phyloP scores from a whole-genome alignment of 2,113 vertebrate species.

The Erythrolamprus reginae region DNA sequence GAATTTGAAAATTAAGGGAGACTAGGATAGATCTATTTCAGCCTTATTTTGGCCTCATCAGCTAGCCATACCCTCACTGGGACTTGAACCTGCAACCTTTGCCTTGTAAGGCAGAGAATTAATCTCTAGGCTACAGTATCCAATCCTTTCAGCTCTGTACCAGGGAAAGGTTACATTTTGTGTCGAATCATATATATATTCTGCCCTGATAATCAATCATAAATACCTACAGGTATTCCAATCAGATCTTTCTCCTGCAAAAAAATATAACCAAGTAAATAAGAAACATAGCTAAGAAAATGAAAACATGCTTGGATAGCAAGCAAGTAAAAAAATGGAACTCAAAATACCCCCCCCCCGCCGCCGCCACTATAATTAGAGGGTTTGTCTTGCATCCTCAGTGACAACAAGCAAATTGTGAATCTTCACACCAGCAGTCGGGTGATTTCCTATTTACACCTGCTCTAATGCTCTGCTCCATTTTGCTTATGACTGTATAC shows the following conservation, averaged over 20 bases:
- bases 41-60: too few relatives aligned
- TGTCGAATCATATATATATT: too few relatives aligned
- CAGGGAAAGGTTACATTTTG: too few relatives aligned
- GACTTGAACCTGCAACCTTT: too few relatives aligned
- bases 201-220: background rate
- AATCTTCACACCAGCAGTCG: slow-evolving; percentile 11
- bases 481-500: slow-evolving; percentile 54
- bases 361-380: slow-evolving; percentile 25
- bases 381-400: background rate
- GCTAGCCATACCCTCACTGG: too few relatives aligned
- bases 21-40: too few relatives aligned
- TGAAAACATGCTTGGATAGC: background rate
- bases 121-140: too few relatives aligned
- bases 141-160: too few relatives aligned
- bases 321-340: background rate
- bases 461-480: slow-evolving; percentile 31
- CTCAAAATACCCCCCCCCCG: background rate
- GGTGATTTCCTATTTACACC: slow-evolving; percentile 41
- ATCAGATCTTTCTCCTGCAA: background rate
- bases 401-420: background rate
- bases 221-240: background rate
- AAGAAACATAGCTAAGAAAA: background rate
- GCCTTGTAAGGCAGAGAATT: too few relatives aligned
- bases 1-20: too few relatives aligned
- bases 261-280: background rate